Percentiles rank a stretch among this genome's conserved stretches.
Conservation (phyloP, 2,888 invertebrate species). For the Anorthoa munda region DNA sequence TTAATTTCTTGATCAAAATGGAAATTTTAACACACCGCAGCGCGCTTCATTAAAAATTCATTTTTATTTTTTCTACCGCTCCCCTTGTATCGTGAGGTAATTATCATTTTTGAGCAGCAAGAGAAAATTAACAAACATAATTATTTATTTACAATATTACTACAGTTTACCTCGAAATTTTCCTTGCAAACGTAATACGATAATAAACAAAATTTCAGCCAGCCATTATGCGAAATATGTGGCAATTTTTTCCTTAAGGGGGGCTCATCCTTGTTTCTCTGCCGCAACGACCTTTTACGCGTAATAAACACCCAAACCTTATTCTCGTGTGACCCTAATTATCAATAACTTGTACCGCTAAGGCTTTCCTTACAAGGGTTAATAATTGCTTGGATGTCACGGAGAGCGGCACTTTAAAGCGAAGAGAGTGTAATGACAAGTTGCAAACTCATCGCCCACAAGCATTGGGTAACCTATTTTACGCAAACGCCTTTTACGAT, state of each 20-base stretch:
- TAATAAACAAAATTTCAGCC: conserved; percentile 5
- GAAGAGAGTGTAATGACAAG: conserved; percentile 48
- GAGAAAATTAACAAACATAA: conserved; percentile 63
- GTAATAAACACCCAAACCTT: conserved; percentile 46
- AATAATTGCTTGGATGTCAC: conserved; percentile 55
- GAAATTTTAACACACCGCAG: conserved; percentile 26
- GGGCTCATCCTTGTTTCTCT: conserved; percentile 16
- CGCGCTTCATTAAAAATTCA: conserved; percentile 55
- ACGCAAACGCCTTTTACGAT: conserved; percentile 47
- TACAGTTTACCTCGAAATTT: conserved; percentile 18
- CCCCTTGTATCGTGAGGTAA: conserved; percentile 59
- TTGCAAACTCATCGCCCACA: conserved; percentile 54
- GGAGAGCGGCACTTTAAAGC: conserved; percentile 47
- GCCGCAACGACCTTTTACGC: conserved; percentile 23
- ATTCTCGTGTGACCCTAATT: conserved; percentile 56
- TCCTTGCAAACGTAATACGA: neutral
- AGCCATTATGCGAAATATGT: conserved; percentile 11
- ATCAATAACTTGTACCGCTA: conserved; percentile 60
- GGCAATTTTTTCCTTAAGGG: conserved; percentile 19
- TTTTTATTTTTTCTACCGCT: conserved; percentile 61
- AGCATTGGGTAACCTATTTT: conserved; percentile 47
- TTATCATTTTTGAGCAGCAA: conserved; percentile 65
- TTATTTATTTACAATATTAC: conserved; percentile 56
- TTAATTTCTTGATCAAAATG: conserved; percentile 56
- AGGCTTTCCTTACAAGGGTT: conserved; percentile 60